A percentile compares a stretch with the other conserved stretches of the same genome.
Conservation (phyloP, 2,113 vertebrate species). For the Sorex fumeus region DNA sequence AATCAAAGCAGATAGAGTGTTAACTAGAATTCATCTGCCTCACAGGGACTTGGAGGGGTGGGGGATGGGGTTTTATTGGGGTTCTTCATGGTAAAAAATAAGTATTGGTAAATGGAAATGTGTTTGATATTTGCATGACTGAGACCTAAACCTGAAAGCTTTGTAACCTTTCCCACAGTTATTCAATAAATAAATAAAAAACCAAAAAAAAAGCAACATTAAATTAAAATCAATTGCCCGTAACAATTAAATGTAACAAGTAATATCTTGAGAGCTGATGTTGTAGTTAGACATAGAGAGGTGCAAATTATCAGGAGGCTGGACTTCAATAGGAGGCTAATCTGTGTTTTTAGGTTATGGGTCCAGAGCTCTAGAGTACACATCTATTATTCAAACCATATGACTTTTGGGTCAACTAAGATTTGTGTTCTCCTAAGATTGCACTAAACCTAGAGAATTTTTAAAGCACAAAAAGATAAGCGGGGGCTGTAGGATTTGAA, state of each 20-base stretch:
- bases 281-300: neutral
- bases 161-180: too few relatives aligned
- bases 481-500: neutral
- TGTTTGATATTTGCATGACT: too few relatives aligned
- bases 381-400: neutral
- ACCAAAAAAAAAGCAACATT: neutral
- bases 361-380: neutral
- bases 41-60: too few relatives aligned
- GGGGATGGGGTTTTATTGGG: too few relatives aligned
- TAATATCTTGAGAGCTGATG: slow-evolving; percentile 16
- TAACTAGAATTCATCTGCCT: too few relatives aligned
- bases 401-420: neutral
- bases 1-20: too few relatives aligned
- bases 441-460: neutral
- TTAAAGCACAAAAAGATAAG: neutral
- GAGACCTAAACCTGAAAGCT: too few relatives aligned
- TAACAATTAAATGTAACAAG: slow-evolving; percentile 22
- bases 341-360: neutral
- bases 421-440: neutral
- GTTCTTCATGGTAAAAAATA: too few relatives aligned
- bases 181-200: too few relatives aligned
- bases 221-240: slow-evolving; percentile 21
- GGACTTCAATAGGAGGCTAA: neutral
- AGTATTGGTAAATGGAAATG: too few relatives aligned
- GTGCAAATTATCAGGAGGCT: neutral